A percentile compares a stretch with the other conserved stretches of the same genome.
These are phyloP conservation scores for Megathymus violae DNA, from an alignment of 1,140 invertebrate genomes.

Conservation along the genomic window DNA sequence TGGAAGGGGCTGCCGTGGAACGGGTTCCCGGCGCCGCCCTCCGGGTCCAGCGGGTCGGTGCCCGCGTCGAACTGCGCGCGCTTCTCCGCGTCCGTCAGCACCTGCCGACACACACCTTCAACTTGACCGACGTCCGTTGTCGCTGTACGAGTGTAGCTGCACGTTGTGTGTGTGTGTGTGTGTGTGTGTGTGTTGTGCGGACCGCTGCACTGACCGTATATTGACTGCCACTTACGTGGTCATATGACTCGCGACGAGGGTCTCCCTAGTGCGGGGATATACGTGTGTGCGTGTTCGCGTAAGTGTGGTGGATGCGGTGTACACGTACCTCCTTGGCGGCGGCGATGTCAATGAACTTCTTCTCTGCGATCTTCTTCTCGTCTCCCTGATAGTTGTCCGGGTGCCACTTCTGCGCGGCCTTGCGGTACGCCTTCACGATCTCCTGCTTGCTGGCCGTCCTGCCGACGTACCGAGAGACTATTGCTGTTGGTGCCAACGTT, in stretches of 20 bases:
- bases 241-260: too few species aligned
- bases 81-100: slow-evolving; percentile 93
- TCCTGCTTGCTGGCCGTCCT: slow-evolving; percentile 96
- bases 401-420: slow-evolving; percentile 99
- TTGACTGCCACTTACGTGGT: too few species aligned
- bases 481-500: too few species aligned
- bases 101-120: slow-evolving; percentile 65
- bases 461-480: too few species aligned
- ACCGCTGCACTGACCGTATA: too few species aligned
- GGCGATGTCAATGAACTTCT: slow-evolving; percentile 99
- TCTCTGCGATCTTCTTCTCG: slow-evolving; percentile 97
- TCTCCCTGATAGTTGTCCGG: slow-evolving; percentile 97
- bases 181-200: too few species aligned
- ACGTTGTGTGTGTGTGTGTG: too few species aligned
- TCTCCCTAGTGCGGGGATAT: too few species aligned
- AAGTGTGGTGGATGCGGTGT: too few species aligned
- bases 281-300: neutral
- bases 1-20: slow-evolving; percentile 91
- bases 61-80: slow-evolving; percentile 96
- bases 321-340: slow-evolving; percentile 99
- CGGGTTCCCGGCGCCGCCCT: slow-evolving; percentile 86
- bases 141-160: too few species aligned
- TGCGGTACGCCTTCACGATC: slow-evolving; percentile 98
- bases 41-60: slow-evolving; percentile 98
- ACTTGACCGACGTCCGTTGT: too few species aligned